A percentile compares a stretch with the other conserved stretches of the same genome.
These are phyloP conservation scores for Apotomis turbidana DNA, from an alignment of 2,888 invertebrate species.

Conservation along the genomic window DNA sequence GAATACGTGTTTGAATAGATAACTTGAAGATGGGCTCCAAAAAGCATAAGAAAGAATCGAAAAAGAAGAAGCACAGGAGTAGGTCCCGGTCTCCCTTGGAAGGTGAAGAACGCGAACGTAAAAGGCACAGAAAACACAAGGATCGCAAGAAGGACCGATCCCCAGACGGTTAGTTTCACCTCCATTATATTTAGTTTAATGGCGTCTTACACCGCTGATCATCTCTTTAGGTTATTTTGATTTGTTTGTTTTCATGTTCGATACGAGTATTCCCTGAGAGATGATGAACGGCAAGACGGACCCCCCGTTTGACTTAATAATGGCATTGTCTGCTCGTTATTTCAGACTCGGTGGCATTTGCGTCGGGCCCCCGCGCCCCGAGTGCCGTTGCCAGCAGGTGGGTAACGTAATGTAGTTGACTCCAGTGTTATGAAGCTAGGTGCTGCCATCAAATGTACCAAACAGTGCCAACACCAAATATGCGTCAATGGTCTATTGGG, in stretches of 20 bases:
- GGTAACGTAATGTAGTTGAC: constrained; percentile 55
- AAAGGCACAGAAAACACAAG: constrained; percentile 82
- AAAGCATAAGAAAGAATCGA: constrained; percentile 87
- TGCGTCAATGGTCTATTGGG: neutral
- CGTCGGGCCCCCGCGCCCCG: constrained; percentile 68
- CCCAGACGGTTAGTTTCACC: constrained; percentile 82
- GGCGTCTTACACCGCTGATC: constrained; percentile 61
- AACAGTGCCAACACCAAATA: neutral
- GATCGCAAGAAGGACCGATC: constrained; percentile 80
- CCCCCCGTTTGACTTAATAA: constrained; percentile 70
- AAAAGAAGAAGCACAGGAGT: constrained; percentile 87
- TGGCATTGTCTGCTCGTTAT: constrained; percentile 82
- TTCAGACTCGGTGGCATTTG: constrained; percentile 79
- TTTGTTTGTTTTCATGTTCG: neutral
- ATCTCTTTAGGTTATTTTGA: constrained; percentile 49
- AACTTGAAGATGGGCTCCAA: constrained; percentile 86
- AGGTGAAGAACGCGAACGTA: constrained; percentile 82
- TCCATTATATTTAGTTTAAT: constrained; percentile 46
- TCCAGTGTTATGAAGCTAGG: neutral
- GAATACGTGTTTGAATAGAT: neutral
- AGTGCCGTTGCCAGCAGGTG: constrained; percentile 65
- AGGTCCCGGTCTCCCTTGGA: constrained; percentile 83
- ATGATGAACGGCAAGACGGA: constrained; percentile 63
- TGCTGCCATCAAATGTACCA: neutral
- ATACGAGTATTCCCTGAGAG: constrained; percentile 44